Evolutionary conservation across 2,113 vertebrate genomes (phyloP).

Genomic region (Misgurnus anguillicaudatus): DNA sequence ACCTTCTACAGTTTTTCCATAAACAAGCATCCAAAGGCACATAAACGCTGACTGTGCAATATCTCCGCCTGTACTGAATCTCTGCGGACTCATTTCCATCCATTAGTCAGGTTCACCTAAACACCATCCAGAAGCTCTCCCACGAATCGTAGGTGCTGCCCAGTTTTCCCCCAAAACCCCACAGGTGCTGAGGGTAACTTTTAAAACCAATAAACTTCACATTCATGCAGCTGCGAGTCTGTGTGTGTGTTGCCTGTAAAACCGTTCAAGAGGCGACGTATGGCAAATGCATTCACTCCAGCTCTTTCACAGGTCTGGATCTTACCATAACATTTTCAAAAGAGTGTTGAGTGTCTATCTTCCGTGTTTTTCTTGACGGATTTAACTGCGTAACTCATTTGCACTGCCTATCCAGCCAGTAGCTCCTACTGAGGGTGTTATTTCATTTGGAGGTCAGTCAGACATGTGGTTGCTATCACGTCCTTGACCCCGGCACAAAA

Average conservation of each 20-base stretch:
- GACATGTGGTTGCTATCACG: constrained; percentile 63
- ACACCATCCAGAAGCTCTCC: constrained; percentile 38
- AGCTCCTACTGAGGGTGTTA: constrained; percentile 46
- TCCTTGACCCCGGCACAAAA: constrained; percentile 47
- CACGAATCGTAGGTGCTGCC: constrained; percentile 1
- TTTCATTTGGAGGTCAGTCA: constrained; percentile 60
- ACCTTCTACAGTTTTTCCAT: background rate
- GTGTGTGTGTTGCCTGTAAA: constrained; percentile 57
- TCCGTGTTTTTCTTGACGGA: constrained; percentile 52
- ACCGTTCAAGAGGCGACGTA: constrained; percentile 53
- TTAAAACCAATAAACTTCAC: constrained; percentile 61
- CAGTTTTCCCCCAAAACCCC: constrained; percentile 39
- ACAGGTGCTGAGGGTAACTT: constrained; percentile 53
- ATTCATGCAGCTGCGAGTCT: constrained; percentile 48
- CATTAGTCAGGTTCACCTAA: constrained; percentile 40
- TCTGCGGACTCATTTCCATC: background rate
- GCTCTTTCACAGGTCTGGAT: constrained; percentile 39
- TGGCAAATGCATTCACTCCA: constrained; percentile 51
- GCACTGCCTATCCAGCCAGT: constrained; percentile 46
- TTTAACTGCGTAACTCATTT: constrained; percentile 51
- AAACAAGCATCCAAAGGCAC: background rate
- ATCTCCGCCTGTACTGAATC: constrained; percentile 1
- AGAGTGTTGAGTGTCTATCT: constrained; percentile 32
- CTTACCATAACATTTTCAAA: constrained; percentile 44
- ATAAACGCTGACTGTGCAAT: background rate